These are phyloP conservation scores for Pterois miles DNA, from an alignment of 2,797 vertebrate genomes.

Conservation along the genomic window DNA sequence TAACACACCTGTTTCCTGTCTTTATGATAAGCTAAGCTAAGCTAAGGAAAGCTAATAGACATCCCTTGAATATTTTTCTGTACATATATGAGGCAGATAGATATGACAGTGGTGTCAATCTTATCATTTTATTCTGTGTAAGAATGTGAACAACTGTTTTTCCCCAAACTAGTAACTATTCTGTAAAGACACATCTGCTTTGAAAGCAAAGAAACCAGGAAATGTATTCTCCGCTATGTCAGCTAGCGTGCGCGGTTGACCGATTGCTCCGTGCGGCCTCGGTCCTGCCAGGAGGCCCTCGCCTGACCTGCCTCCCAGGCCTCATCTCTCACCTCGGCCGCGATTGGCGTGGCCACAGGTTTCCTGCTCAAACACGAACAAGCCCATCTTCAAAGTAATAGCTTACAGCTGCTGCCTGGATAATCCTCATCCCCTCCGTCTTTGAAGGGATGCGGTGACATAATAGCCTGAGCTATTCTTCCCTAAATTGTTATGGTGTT, in stretches of 20 bases:
- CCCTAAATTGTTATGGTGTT: conserved; percentile 88
- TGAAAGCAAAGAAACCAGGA: background rate
- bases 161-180: background rate
- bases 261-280: conserved; percentile 32
- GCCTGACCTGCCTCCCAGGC: conserved; percentile 78
- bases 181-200: background rate
- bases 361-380: conserved; percentile 73
- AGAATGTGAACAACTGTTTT: background rate
- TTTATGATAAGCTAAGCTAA: no score
- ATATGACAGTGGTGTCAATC: no score
- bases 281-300: conserved; percentile 61
- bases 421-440: conserved; percentile 88
- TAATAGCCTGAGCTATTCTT: conserved; percentile 84
- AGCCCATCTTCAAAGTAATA: conserved; percentile 92
- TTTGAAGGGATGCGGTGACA: conserved; percentile 86
- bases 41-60: no score
- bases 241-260: conserved; percentile 23
- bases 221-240: conserved; percentile 13
- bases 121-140: background rate
- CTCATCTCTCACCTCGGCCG: conserved; percentile 84
- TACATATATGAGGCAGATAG: no score
- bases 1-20: no score
- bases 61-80: no score
- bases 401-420: conserved; percentile 93
- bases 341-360: conserved; percentile 87